These are phyloP conservation scores for Palythoa grandiflora DNA, from an alignment of 92 coral and sea anemone species.

Conservation along the genomic window DNA sequence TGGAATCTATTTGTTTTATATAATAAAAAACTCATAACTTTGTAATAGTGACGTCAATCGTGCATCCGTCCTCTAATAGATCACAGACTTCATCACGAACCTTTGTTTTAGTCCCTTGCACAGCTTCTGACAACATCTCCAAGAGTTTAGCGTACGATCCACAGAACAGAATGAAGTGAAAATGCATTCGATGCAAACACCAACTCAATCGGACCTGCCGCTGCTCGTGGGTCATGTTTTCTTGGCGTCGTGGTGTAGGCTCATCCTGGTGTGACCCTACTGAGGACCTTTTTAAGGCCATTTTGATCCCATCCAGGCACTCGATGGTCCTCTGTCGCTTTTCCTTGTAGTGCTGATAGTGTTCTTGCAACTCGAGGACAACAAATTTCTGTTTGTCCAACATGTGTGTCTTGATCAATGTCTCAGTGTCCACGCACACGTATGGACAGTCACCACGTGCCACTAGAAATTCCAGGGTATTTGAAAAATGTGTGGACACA, in stretches of 20 bases:
- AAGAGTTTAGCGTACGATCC: constrained; percentile 85
- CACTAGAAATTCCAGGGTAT: constrained; percentile 83
- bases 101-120: constrained; percentile 77
- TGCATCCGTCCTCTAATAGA: no score
- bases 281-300: constrained; percentile 86
- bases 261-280: constrained; percentile 89
- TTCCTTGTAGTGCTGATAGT: constrained; percentile 81
- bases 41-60: no score
- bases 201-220: constrained; percentile 87
- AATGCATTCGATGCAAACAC: constrained; percentile 90
- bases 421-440: constrained; percentile 91
- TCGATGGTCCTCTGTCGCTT: constrained; percentile 80
- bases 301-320: constrained; percentile 88
- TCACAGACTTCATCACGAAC: not conserved
- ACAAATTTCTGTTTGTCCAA: constrained; percentile 94
- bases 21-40: no score
- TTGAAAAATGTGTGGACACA: constrained; percentile 84
- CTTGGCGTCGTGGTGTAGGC: constrained; percentile 67
- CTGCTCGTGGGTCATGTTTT: constrained; percentile 81
- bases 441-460: constrained; percentile 94
- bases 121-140: constrained; percentile 82
- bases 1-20: no score
- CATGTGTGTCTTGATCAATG: constrained; percentile 80
- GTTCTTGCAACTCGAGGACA: constrained; percentile 92
- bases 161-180: constrained; percentile 90